These are phyloP conservation scores for Drosophila cardini DNA, from an alignment of 1,140 invertebrate genomes.

Conservation along the genomic window DNA sequence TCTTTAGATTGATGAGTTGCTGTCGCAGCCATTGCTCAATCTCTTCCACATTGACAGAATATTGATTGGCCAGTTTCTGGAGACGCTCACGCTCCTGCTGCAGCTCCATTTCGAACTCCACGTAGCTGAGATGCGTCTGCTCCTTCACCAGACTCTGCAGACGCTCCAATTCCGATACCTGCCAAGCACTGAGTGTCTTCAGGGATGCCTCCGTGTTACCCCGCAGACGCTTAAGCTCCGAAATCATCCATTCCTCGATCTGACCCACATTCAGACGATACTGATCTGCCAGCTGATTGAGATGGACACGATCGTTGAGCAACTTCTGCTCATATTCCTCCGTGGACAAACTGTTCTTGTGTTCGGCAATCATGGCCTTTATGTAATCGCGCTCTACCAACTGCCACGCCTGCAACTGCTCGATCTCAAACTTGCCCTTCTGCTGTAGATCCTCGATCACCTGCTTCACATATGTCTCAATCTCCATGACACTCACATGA, in stretches of 20 bases:
- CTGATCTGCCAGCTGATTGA: conserved; percentile 73
- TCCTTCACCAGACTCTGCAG: conserved; percentile 69
- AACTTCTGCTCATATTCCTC: conserved; percentile 72
- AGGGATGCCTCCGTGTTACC: conserved; percentile 65
- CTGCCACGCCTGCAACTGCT: conserved; percentile 76
- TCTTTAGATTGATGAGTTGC: conserved; percentile 75
- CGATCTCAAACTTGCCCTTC: conserved; percentile 75
- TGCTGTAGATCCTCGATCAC: conserved; percentile 74
- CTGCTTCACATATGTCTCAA: conserved; percentile 73
- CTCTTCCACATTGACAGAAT: conserved; percentile 75
- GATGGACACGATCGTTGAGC: conserved; percentile 66
- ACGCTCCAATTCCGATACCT: conserved; percentile 67
- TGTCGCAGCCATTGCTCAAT: conserved; percentile 76
- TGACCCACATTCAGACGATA: conserved; percentile 76
- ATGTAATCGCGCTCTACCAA: conserved; percentile 77
- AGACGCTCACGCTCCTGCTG: conserved; percentile 70
- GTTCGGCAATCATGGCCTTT: conserved; percentile 65
- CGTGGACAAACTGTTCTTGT: conserved; percentile 69
- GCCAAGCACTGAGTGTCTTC: conserved; percentile 69
- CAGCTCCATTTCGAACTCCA: conserved; percentile 75
- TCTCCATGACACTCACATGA: conserved; percentile 74
- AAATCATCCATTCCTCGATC: conserved; percentile 81
- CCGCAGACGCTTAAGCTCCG: conserved; percentile 67
- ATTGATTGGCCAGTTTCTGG: conserved; percentile 70
- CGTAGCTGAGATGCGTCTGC: conserved; percentile 73